Conservation (phyloP, 2,113 vertebrate genomes). For the Syrmaticus mikado region DNA sequence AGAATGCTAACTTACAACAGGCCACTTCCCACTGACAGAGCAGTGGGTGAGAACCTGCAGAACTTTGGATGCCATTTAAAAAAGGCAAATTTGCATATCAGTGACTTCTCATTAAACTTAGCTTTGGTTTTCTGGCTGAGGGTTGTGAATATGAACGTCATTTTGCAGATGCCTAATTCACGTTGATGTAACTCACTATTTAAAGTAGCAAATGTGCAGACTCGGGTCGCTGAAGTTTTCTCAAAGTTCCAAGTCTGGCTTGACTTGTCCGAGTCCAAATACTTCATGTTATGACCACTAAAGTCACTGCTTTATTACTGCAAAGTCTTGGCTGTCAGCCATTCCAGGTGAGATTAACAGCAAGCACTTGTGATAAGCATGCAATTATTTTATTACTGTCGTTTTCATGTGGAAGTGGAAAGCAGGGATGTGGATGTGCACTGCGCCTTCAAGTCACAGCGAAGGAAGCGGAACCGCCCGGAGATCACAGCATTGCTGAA, state of each 20-base stretch:
- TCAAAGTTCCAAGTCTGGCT: not conserved
- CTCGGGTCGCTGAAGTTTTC: not conserved
- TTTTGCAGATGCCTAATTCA: not conserved
- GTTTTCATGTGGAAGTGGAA: accelerated
- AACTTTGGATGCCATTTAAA: not conserved
- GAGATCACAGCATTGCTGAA: not conserved
- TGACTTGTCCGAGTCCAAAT: not conserved
- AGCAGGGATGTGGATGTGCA: not conserved
- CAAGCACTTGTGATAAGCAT: not conserved
- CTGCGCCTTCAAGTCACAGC: not conserved
- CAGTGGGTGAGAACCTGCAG: not conserved
- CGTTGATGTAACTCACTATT: not conserved
- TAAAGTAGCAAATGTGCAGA: accelerated
- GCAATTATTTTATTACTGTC: accelerated
- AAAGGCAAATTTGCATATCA: not conserved
- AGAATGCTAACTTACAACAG: not conserved
- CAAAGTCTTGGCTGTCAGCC: too few species aligned
- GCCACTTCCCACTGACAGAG: too few species aligned
- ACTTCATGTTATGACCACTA: not conserved
- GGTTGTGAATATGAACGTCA: not conserved
- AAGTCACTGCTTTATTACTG: not conserved
- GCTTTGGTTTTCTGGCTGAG: not conserved
- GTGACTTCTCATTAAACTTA: not conserved
- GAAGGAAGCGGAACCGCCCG: too few species aligned
- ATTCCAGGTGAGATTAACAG: not conserved